Percentiles rank a stretch among this genome's conserved stretches.
phyloP scores from a whole-genome alignment of 2,797 vertebrate species.

The Limnodromus scolopaceus region DNA sequence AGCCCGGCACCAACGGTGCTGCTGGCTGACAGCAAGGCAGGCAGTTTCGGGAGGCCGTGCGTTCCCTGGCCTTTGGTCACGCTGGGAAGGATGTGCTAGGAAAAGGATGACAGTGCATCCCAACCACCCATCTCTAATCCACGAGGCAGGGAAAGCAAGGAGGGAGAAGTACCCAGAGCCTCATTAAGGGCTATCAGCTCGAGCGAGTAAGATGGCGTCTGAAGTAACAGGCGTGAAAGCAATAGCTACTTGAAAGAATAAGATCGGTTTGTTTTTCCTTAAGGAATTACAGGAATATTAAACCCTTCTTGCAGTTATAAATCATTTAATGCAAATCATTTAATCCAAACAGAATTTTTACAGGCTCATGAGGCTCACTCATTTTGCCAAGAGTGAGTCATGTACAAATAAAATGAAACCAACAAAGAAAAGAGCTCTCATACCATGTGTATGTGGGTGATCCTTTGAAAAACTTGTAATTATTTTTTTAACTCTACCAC shows the following conservation, averaged over 20 bases:
- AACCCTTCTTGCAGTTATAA: slow-evolving; percentile 58
- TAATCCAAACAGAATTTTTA: slow-evolving; percentile 73
- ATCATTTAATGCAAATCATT: slow-evolving; percentile 68
- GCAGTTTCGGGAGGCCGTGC: background rate
- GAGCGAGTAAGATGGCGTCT: slow-evolving; percentile 17
- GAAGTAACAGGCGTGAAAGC: slow-evolving; percentile 35
- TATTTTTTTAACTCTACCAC: slow-evolving; percentile 66
- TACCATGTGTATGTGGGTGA: slow-evolving; percentile 72
- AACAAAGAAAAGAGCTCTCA: slow-evolving; percentile 71
- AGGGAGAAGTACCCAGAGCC: background rate
- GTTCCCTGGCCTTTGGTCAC: background rate
- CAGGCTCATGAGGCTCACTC: slow-evolving; percentile 69
- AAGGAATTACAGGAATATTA: slow-evolving; percentile 64
- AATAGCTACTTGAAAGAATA: slow-evolving; percentile 51
- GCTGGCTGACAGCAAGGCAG: background rate
- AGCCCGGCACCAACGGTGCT: background rate
- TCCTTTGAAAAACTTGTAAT: slow-evolving; percentile 69
- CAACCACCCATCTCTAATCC: background rate
- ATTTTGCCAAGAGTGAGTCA: slow-evolving; percentile 76
- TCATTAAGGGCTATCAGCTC: background rate
- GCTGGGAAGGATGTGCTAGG: background rate
- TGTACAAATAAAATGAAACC: slow-evolving; percentile 74
- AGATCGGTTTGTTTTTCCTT: slow-evolving; percentile 64
- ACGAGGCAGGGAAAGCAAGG: background rate
- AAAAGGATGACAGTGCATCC: background rate